A percentile compares a stretch with the other conserved stretches of the same genome.
Evolutionary conservation across 2,888 invertebrate species (phyloP).

Genomic region (Andrena chrysosceles): DNA sequence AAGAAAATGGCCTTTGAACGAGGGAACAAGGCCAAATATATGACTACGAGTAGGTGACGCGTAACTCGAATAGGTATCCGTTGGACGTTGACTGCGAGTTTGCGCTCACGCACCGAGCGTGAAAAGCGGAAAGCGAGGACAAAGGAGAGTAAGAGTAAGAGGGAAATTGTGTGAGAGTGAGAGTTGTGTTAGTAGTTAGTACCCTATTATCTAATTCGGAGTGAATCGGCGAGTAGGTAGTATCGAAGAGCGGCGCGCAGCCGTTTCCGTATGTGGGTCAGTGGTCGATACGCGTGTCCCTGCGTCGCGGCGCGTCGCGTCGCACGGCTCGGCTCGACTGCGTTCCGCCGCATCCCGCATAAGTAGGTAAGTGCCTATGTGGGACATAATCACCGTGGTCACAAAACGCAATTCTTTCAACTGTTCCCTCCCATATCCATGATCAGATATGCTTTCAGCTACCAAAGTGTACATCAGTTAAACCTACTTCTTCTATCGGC

Average conservation of each 20-base stretch:
- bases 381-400: too few species aligned
- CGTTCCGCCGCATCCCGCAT: too few species aligned
- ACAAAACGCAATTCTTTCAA: too few species aligned
- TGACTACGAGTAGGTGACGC: neutral
- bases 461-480: too few species aligned
- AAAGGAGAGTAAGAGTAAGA: neutral
- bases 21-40: neutral
- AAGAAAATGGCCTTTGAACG: neutral
- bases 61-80: neutral
- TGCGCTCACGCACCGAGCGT: neutral
- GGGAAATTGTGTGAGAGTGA: neutral
- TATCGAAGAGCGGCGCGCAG: constrained; percentile 46
- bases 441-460: too few species aligned
- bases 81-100: neutral
- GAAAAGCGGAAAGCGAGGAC: constrained; percentile 1
- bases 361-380: too few species aligned
- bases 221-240: constrained; percentile 18
- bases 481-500: too few species aligned
- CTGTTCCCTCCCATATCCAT: too few species aligned
- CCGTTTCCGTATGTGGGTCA: constrained; percentile 58
- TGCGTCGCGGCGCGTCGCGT: constrained; percentile 23
- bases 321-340: neutral
- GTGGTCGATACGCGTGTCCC: constrained; percentile 63
- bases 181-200: too few species aligned
- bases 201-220: constrained; percentile 19